Evolutionary conservation across 2,888 invertebrate genomes (phyloP), one percentile per base, ranked within the genome.

Genomic region (Zaprionus lineosus): DNA sequence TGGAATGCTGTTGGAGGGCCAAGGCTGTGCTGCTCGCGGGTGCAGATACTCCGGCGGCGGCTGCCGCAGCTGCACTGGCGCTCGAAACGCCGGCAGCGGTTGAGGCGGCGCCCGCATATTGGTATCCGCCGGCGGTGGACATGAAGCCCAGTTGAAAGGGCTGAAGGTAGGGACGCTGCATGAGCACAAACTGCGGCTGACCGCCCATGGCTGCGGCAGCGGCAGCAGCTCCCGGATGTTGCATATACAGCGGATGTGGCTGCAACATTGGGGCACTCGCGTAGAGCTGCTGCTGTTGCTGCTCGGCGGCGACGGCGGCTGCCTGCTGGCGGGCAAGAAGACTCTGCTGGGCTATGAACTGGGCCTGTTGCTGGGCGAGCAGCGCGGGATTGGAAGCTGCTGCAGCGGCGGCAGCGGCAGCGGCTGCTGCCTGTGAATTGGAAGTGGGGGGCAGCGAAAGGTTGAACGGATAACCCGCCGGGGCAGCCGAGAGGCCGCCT

Each of bases 321-420:
- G 93, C 93, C 87, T 93, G 93, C 75, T 94, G 94, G 2, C 92
- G 91, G 40, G 92, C 93, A 56, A 94, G 88, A 36, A 94, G 90
- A 89, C 91, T 94, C 86, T 94, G 94, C 86, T 94, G 94, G 44
- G 94, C 94, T 86, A 94, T 94, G 66, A 92, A 91, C 86, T 92
- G 92, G 1, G 91, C 91, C 74, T 91, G 91, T 69, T 92, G 92
- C 72, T 92, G 92, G 4, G 92, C 92, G 52, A 91, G 86, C 31
- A 91, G 77, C 0, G 91, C 90, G 2, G 90, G 88, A 73, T 84
- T 89, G 3, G 87, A 53, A 0, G 84, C 74, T 0, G 74, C 72
- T 2, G 69, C 63, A 1, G 57, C 57, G 1, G 57, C 53, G 0
- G 53, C 52, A 1, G 64, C 44, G 8, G 59, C 46, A 15, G 55